A percentile compares a stretch with the other conserved stretches of the same genome.
phyloP scores from a whole-genome alignment of 2,113 vertebrate genomes.

The Ameiurus melas region DNA sequence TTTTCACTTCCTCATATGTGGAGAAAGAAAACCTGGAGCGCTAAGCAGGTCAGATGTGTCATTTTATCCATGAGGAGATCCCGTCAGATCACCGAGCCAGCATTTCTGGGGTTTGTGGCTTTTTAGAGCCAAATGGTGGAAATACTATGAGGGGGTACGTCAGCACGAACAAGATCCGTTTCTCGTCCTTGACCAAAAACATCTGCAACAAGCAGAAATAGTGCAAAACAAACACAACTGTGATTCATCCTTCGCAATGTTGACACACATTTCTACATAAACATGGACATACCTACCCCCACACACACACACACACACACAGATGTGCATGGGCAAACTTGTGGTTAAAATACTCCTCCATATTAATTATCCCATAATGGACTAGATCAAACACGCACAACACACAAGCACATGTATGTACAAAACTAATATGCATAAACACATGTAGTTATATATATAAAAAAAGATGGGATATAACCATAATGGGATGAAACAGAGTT shows the following conservation, averaged over 20 bases:
- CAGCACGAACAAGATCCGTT: constrained; percentile 36
- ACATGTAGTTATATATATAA: background rate
- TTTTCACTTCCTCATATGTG: constrained; percentile 9
- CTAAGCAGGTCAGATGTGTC: constrained; percentile 37
- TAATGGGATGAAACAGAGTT: background rate
- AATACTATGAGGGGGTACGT: constrained; percentile 44
- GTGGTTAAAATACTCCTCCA: background rate
- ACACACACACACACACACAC: constrained; percentile 15
- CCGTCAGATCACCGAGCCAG: constrained; percentile 41
- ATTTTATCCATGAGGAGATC: constrained; percentile 49
- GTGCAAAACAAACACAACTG: constrained; percentile 26
- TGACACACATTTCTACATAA: constrained; percentile 5
- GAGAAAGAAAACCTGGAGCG: background rate
- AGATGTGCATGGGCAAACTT: background rate
- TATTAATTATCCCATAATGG: background rate
- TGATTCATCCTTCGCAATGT: constrained; percentile 18
- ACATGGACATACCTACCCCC: constrained; percentile 18
- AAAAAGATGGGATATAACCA: background rate
- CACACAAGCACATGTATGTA: background rate
- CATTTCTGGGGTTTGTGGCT: constrained; percentile 42
- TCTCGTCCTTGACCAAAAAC: constrained; percentile 45
- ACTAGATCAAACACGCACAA: constrained; percentile 17
- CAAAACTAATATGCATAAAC: background rate
- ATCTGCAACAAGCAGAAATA: constrained; percentile 38
- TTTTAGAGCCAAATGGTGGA: constrained; percentile 40